These are phyloP conservation scores for Pollenia griseotomentosa DNA, from an alignment of 2,888 invertebrate species.

Conservation along the genomic window DNA sequence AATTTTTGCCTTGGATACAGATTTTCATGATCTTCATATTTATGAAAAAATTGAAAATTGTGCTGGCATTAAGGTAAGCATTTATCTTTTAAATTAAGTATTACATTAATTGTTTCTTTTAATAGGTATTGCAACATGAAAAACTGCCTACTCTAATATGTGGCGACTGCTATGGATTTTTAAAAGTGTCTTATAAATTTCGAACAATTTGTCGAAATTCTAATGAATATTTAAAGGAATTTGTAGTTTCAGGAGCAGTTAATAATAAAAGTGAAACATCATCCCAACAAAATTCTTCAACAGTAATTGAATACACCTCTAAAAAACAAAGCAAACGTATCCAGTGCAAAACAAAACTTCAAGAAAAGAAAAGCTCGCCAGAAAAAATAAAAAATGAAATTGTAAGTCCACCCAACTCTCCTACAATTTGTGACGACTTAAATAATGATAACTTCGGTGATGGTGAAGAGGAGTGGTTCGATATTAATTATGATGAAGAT, in stretches of 20 bases:
- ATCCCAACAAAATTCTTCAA: constrained; percentile 39
- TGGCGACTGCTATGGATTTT: constrained; percentile 75
- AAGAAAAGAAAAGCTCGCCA: constrained; percentile 35
- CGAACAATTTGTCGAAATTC: constrained; percentile 82
- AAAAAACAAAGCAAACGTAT: neutral
- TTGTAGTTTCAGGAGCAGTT: constrained; percentile 63
- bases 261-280: constrained; percentile 17
- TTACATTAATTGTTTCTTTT: neutral
- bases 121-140: constrained; percentile 77
- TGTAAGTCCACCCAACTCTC: neutral
- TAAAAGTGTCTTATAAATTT: constrained; percentile 82
- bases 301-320: neutral
- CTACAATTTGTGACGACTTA: neutral
- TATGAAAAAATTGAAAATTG: constrained; percentile 79
- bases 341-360: constrained; percentile 39
- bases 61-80: constrained; percentile 79
- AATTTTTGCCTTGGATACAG: constrained; percentile 76
- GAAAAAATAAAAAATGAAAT: constrained; percentile 11
- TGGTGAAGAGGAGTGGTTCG: constrained; percentile 33
- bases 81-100: neutral
- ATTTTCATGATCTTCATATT: constrained; percentile 42
- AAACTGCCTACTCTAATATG: constrained; percentile 82
- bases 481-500: constrained; percentile 40
- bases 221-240: constrained; percentile 81
- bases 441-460: neutral